Evolutionary conservation across 2,113 vertebrate species (phyloP).

Genomic region (Kryptolebias marmoratus): DNA sequence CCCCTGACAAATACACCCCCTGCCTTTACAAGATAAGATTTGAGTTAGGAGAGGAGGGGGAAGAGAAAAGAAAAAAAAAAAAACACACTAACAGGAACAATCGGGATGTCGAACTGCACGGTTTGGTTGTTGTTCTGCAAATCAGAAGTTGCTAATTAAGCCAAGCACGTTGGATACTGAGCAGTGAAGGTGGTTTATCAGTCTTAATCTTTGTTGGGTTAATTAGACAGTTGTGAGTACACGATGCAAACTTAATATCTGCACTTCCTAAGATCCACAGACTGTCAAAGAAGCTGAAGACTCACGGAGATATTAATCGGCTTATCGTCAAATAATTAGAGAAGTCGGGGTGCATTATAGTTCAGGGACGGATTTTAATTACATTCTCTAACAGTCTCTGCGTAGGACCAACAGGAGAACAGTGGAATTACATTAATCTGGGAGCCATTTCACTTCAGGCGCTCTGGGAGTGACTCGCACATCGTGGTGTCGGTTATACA

Average conservation of each 20-base stretch:
- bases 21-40: slow-evolving; percentile 1
- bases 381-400: slow-evolving; percentile 56
- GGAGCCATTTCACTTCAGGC: slow-evolving; percentile 17
- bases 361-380: slow-evolving; percentile 67
- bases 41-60: not conserved
- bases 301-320: slow-evolving; percentile 44
- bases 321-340: slow-evolving; percentile 54
- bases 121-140: not conserved
- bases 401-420: slow-evolving; percentile 42
- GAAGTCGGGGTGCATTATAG: slow-evolving; percentile 32
- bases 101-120: not conserved
- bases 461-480: slow-evolving; percentile 31
- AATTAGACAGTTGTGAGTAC: slow-evolving; percentile 39
- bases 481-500: slow-evolving; percentile 17
- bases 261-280: slow-evolving; percentile 14
- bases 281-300: slow-evolving; percentile 10
- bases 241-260: slow-evolving; percentile 24
- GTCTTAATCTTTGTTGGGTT: not conserved
- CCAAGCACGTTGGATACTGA: slow-evolving; percentile 17
- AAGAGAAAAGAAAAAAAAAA: not conserved
- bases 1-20: slow-evolving; percentile 21
- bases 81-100: not conserved
- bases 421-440: slow-evolving; percentile 48
- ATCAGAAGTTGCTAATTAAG: slow-evolving; percentile 29
- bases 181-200: slow-evolving; percentile 15